These are phyloP conservation scores for Choristoneura fumiferana DNA, from an alignment of 1,140 invertebrate species.

Conservation along the genomic window DNA sequence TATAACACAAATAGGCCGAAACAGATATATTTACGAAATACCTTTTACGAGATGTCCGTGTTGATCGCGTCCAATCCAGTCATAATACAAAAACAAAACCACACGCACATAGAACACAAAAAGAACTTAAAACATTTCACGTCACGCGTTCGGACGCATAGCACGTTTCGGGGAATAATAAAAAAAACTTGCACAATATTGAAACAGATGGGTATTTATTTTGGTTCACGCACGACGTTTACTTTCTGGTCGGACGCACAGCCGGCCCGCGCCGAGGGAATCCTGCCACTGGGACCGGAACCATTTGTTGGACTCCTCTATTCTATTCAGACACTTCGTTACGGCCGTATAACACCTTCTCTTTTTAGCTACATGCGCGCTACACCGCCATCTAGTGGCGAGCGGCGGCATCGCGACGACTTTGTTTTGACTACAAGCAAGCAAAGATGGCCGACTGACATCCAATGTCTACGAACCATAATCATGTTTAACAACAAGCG, in stretches of 20 bases:
- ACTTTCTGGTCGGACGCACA: constrained; percentile 21
- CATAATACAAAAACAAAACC: constrained; percentile 70
- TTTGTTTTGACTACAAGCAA: constrained; percentile 8
- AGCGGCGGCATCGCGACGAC: not conserved
- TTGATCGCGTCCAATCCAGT: constrained; percentile 67
- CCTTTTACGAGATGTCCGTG: constrained; percentile 61
- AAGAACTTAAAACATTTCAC: constrained; percentile 32
- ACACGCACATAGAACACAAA: constrained; percentile 60
- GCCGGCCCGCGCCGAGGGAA: constrained; percentile 40
- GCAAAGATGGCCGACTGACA: constrained; percentile 16
- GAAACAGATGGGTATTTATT: constrained; percentile 73
- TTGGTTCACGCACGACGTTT: constrained; percentile 60
- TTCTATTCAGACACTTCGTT: constrained; percentile 20
- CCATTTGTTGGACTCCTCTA: constrained; percentile 45
- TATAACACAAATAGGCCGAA: constrained; percentile 20
- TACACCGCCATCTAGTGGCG: constrained; percentile 46
- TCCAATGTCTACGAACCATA: not conserved
- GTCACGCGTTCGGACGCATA: constrained; percentile 43
- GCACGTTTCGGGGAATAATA: constrained; percentile 50
- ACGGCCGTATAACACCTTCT: constrained; percentile 40
- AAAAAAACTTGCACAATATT: constrained; percentile 70
- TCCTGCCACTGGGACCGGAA: constrained; percentile 53
- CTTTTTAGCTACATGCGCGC: constrained; percentile 36
- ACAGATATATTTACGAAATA: constrained; percentile 41
- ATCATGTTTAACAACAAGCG: not conserved